Conservation (phyloP, 2,797 vertebrate genomes). For the Loris lydekkerianus region DNA sequence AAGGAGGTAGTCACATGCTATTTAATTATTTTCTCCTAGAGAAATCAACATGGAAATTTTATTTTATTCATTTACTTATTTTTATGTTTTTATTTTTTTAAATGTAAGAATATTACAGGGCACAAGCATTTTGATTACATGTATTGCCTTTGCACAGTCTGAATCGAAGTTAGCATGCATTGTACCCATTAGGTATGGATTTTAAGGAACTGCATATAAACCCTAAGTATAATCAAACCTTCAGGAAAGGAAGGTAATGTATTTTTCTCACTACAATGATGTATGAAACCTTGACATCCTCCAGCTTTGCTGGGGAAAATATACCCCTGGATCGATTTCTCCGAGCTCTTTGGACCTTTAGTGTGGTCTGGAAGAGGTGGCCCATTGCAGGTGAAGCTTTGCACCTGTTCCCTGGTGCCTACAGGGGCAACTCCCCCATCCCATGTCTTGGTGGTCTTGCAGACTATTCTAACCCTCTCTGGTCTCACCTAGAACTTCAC, state of each 20-base stretch:
- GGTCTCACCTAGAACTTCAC: neutral
- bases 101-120: no score
- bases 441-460: neutral
- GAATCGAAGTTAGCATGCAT: no score
- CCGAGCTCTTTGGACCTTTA: slow-evolving; percentile 40
- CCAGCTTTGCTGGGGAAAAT: neutral
- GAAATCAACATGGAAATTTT: no score
- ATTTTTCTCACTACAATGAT: neutral
- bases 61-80: no score
- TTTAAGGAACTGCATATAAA: slow-evolving; percentile 4
- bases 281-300: neutral
- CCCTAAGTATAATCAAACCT: slow-evolving; percentile 37
- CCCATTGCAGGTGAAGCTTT: slow-evolving; percentile 24
- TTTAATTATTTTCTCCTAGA: neutral
- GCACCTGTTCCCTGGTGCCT: neutral
- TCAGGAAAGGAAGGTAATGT: neutral
- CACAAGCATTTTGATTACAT: no score
- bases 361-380: slow-evolving; percentile 67
- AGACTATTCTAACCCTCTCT: neutral
- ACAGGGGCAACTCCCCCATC: slow-evolving; percentile 57
- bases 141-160: no score
- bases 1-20: neutral
- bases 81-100: no score
- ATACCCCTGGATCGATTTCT: neutral
- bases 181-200: no score